Percentiles rank a stretch among this genome's conserved stretches.
These are phyloP conservation scores for Myotis lucifugus DNA, from an alignment of 2,113 vertebrate species.

Conservation along the genomic window DNA sequence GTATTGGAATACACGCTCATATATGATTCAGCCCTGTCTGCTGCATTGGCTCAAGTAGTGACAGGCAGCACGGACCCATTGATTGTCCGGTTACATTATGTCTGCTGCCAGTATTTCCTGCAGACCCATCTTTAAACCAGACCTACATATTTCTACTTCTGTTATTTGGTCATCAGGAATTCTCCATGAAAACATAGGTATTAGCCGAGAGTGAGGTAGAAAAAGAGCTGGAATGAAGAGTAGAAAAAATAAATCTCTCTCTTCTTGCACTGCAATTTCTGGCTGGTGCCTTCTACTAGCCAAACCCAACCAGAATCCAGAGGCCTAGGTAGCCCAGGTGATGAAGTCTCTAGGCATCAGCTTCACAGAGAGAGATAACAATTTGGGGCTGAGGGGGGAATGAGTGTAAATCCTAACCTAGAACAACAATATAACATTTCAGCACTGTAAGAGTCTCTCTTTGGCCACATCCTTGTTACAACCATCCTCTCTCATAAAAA, in stretches of 20 bases:
- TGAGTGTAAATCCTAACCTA: neutral
- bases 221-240: neutral
- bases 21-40: too few species aligned
- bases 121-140: neutral
- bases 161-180: neutral
- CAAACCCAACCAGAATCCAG: neutral
- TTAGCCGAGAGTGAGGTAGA: neutral
- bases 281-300: neutral
- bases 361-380: neutral
- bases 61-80: too few species aligned
- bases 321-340: neutral
- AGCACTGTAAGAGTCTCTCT: neutral
- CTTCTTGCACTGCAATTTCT: neutral
- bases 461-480: neutral
- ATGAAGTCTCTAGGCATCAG: neutral
- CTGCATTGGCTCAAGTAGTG: too few species aligned
- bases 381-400: neutral
- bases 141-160: neutral
- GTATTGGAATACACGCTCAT: too few species aligned
- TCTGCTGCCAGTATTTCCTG: neutral
- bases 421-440: neutral
- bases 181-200: neutral
- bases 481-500: neutral
- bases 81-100: neutral
- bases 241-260: slow-evolving; percentile 23